phyloP scores from a whole-genome alignment of 1,140 invertebrate species.

The Lithobius niger region DNA sequence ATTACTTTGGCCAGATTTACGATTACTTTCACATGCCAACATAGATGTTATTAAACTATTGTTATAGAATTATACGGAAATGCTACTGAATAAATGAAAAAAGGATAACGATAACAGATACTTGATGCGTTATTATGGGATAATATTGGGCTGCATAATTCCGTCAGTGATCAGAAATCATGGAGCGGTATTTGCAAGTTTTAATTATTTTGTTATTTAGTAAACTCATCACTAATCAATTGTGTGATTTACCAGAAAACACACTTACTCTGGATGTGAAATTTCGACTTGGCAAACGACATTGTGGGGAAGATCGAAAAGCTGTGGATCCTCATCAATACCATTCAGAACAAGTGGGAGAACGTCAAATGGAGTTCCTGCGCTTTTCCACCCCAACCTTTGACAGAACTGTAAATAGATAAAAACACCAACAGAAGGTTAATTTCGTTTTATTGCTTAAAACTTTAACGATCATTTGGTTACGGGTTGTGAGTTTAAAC shows the following conservation, averaged over 20 bases:
- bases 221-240: background rate
- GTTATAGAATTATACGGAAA: too few relatives aligned
- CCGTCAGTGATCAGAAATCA: background rate
- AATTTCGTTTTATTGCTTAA: too few relatives aligned
- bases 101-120: too few relatives aligned
- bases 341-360: constrained; percentile 79
- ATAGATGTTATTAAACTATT: too few relatives aligned
- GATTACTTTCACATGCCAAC: too few relatives aligned
- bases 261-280: constrained; percentile 81
- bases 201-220: background rate
- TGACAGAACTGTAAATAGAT: background rate
- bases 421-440: too few relatives aligned
- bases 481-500: too few relatives aligned
- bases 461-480: too few relatives aligned
- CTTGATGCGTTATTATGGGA: too few relatives aligned
- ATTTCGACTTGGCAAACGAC: constrained; percentile 74
- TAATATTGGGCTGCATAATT: background rate
- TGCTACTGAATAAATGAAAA: too few relatives aligned
- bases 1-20: too few relatives aligned
- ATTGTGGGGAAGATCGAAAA: constrained; percentile 76
- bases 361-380: constrained; percentile 59
- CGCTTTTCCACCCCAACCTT: constrained; percentile 19
- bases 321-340: constrained; percentile 72
- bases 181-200: too few relatives aligned
- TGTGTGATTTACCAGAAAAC: constrained; percentile 26